phyloP scores from a whole-genome alignment of 2,797 vertebrate genomes.

The Babyrousa celebensis region DNA sequence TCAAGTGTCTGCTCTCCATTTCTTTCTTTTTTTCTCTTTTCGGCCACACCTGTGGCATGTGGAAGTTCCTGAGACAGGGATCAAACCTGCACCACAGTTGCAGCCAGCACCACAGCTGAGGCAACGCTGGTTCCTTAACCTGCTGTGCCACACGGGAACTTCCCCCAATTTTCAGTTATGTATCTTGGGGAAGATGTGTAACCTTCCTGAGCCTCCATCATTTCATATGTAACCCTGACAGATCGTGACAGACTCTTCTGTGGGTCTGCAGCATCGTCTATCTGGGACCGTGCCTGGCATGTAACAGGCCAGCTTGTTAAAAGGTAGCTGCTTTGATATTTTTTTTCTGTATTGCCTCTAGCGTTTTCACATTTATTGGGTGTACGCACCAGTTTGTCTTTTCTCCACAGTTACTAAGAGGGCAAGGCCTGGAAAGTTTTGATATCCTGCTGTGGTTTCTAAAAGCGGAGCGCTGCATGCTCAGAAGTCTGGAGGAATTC shows the following conservation, averaged over 20 bases:
- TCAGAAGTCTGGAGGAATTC: not conserved
- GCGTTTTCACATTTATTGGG: not conserved
- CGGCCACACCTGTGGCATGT: no score
- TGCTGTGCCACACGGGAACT: no score
- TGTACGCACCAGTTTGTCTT: not conserved
- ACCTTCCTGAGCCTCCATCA: not conserved
- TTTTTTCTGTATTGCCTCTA: not conserved
- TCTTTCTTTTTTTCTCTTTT: not conserved
- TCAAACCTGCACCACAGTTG: no score
- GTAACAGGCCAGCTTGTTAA: not conserved
- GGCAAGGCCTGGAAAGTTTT: not conserved
- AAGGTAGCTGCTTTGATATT: not conserved
- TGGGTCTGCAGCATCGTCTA: not conserved
- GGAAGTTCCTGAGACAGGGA: no score
- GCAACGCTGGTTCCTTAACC: no score
- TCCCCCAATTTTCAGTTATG: not conserved
- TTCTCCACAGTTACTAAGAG: conserved; percentile 13
- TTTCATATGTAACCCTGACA: not conserved
- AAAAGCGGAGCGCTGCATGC: not conserved
- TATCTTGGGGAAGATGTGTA: not conserved
- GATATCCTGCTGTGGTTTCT: conserved; percentile 15
- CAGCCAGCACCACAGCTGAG: no score
- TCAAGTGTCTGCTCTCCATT: not conserved
- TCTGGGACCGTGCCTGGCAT: not conserved
- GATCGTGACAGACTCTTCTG: not conserved